These are phyloP conservation scores for Mesorhabditis belari DNA, from an alignment of 2,888 invertebrate genomes.

Conservation along the genomic window DNA sequence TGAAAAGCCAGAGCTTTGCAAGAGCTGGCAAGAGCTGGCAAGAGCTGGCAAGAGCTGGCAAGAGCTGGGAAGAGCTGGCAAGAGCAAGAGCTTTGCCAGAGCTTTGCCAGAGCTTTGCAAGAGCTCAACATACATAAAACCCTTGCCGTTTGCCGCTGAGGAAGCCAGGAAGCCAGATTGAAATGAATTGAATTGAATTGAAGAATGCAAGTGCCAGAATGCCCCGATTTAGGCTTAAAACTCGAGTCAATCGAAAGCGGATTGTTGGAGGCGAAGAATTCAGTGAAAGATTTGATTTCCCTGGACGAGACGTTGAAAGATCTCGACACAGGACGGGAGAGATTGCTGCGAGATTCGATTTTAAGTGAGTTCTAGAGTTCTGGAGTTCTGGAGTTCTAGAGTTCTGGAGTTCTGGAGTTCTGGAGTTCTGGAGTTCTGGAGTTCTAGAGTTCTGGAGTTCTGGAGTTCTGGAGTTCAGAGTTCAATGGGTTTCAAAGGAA, in stretches of 20 bases:
- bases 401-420: no score
- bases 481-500: no score
- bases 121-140: background rate
- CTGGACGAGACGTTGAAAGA: slow-evolving; percentile 8
- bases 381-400: no score
- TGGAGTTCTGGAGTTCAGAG: no score
- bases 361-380: no score
- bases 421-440: no score
- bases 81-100: no score
- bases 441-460: no score
- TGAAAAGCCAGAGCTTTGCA: slow-evolving; percentile 14
- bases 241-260: slow-evolving; percentile 23
- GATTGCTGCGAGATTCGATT: slow-evolving; percentile 1
- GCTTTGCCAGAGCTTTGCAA: no score
- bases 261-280: slow-evolving; percentile 19
- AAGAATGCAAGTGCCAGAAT: background rate
- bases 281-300: slow-evolving; percentile 5
- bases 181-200: no score
- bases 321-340: slow-evolving; percentile 15
- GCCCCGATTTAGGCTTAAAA: slow-evolving; percentile 18
- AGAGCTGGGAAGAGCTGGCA: background rate
- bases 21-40: slow-evolving; percentile 35
- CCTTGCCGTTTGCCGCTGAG: background rate
- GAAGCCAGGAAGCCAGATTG: no score
- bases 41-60: slow-evolving; percentile 33